phyloP scores from a whole-genome alignment of 2,113 vertebrate genomes.

The Callipepla squamata region DNA sequence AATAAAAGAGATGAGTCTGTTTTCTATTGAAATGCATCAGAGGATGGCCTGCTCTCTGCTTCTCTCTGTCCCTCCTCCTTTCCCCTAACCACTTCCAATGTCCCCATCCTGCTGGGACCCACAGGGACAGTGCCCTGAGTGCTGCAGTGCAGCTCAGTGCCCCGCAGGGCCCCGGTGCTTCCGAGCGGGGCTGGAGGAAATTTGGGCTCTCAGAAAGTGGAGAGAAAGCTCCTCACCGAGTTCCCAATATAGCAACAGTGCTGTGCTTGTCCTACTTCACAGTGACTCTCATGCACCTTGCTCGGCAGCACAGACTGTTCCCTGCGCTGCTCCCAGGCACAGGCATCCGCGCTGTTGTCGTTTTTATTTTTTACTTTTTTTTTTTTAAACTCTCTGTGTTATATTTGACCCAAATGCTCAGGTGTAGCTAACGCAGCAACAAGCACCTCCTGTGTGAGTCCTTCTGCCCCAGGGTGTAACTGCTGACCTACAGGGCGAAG shows the following conservation, averaged over 20 bases:
- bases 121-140: accelerated
- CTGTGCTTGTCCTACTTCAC: neutral
- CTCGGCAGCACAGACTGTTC: neutral
- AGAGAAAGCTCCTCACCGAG: neutral
- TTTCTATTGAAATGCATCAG: conserved; percentile 1
- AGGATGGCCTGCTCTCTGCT: neutral
- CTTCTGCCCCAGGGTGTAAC: neutral
- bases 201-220: neutral
- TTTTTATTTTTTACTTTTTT: neutral
- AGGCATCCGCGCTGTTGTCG: too few relatives aligned
- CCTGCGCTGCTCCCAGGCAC: neutral
- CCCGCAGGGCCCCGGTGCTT: neutral
- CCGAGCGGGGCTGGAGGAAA: neutral
- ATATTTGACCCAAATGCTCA: neutral
- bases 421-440: neutral
- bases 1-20: neutral
- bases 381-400: neutral
- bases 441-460: neutral
- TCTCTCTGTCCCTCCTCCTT: neutral
- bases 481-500: neutral
- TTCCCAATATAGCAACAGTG: neutral
- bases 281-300: neutral
- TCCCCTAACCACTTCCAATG: neutral
- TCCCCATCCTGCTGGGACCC: neutral
- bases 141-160: accelerated